Evolutionary conservation across 2,888 invertebrate genomes (phyloP), one percentile per base, ranked within the genome.

Genomic region (Nomada goodeniana): DNA sequence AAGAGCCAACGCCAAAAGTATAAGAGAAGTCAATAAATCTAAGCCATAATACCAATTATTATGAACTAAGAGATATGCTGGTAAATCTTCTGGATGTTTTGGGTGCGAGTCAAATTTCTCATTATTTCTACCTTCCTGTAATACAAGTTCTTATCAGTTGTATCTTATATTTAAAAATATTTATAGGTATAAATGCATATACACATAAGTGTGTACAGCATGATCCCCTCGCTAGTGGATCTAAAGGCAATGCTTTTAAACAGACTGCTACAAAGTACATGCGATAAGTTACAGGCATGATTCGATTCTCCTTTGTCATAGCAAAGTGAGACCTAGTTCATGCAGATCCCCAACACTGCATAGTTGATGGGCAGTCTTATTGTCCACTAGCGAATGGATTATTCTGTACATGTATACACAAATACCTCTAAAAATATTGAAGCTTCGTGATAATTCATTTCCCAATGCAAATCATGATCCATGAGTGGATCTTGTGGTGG

Each of bases 31-130:
- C 71, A 96, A 93, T 69, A 98, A 94, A 92, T 98, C 98, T 83
- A 98, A 94, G 3, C 96, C 96, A 92, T 98, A 97, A 94, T 98
- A 98, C 97, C 97, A 97, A 76, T 96, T 96, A 92, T 98, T 98
- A 94, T 98, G 98, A 0, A 98, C 98, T 72, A 98, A 94, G 57
- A 98, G 95, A 94, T 98, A 98, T 0, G 98, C 97, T 7, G 98
- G 98, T 81, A 98, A 94, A 91, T 97, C 97, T 89, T 97, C 96
- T 1, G 97, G 96, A 91, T 96, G 96, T 64, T 96, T 96, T 0
- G 98, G 98, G 93, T 98, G 98, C 0, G 97, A 97, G 93, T 97
- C 97, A 92, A 98, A 98, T 93, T 98, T 98, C 93, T 98, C 98
- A 94, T 98, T 98, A 93, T 98, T 98, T 92, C 96, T 95, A 50